A percentile compares a stretch with the other conserved stretches of the same genome.
These are phyloP conservation scores for Clarias pachynema DNA, from an alignment of 2,797 vertebrate genomes.

Conservation along the genomic window DNA sequence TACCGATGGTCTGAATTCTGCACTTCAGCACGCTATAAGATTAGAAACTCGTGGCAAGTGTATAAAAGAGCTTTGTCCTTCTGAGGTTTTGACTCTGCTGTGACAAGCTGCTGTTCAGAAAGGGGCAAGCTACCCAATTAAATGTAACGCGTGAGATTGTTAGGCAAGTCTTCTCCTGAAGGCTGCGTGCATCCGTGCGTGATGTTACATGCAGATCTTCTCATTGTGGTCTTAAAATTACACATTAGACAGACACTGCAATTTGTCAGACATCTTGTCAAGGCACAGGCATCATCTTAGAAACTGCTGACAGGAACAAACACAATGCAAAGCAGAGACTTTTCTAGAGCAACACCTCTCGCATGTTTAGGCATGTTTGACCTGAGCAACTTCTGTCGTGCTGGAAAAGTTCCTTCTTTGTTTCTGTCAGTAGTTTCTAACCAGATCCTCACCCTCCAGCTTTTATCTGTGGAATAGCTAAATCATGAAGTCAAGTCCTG, in stretches of 20 bases:
- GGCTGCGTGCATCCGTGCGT: conserved; percentile 48
- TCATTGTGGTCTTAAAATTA: conserved; percentile 54
- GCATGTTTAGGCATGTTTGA: not conserved
- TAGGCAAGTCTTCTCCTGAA: conserved; percentile 41
- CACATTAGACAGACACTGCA: conserved; percentile 47
- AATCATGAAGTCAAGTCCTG: not conserved
- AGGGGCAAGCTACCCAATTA: conserved; percentile 53
- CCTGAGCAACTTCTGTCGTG: conserved; percentile 13
- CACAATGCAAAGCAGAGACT: not conserved
- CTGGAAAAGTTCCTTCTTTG: not conserved
- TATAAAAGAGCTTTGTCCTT: conserved; percentile 25
- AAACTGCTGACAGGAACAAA: conserved; percentile 8
- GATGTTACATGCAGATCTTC: conserved; percentile 54
- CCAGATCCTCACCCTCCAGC: not conserved
- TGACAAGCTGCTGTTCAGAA: conserved; percentile 45
- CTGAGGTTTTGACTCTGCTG: conserved; percentile 35
- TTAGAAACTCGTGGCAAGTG: not conserved
- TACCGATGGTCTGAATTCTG: conserved; percentile 20
- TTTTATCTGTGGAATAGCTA: not conserved
- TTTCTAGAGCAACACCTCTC: conserved; percentile 15
- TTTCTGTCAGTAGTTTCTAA: conserved; percentile 4
- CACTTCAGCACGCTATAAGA: not conserved
- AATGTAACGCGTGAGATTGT: conserved; percentile 51
- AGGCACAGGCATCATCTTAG: conserved; percentile 62
- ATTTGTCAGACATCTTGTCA: conserved; percentile 73